These are phyloP conservation scores for Oryzias celebensis DNA, from an alignment of 2,113 vertebrate genomes.

Conservation along the genomic window DNA sequence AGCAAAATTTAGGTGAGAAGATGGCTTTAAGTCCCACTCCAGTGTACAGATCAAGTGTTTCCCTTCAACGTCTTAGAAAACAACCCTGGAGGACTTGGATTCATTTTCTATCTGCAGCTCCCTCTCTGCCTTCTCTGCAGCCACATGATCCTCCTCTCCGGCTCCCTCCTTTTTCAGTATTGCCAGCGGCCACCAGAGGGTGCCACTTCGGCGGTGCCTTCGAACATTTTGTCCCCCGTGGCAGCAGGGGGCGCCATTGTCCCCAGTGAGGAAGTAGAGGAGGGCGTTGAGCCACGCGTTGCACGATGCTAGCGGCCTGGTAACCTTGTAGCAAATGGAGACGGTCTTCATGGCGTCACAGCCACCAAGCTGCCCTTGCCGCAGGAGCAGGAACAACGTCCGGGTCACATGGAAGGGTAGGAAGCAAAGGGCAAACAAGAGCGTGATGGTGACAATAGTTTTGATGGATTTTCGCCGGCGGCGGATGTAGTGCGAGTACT, in stretches of 20 bases:
- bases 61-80: constrained; percentile 28
- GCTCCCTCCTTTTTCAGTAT: constrained; percentile 65
- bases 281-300: constrained; percentile 84
- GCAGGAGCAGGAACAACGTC: constrained; percentile 80
- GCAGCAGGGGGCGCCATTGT: constrained; percentile 71
- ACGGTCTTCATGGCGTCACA: constrained; percentile 76
- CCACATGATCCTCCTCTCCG: constrained; percentile 67
- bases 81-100: constrained; percentile 71
- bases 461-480: constrained; percentile 80
- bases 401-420: constrained; percentile 82
- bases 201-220: constrained; percentile 37
- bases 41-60: too few species aligned
- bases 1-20: too few species aligned
- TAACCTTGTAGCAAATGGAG: constrained; percentile 84
- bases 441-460: constrained; percentile 81
- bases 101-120: constrained; percentile 65
- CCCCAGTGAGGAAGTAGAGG: constrained; percentile 83
- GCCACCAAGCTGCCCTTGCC: constrained; percentile 65
- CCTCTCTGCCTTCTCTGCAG: constrained; percentile 48
- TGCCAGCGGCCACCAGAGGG: constrained; percentile 78
- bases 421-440: constrained; percentile 82
- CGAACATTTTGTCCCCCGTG: constrained; percentile 39
- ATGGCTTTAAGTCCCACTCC: too few species aligned
- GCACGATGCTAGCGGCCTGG: constrained; percentile 80
- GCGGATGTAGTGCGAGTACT: constrained; percentile 74